Conservation (phyloP, 2,113 vertebrate species). For the Vimba vimba region DNA sequence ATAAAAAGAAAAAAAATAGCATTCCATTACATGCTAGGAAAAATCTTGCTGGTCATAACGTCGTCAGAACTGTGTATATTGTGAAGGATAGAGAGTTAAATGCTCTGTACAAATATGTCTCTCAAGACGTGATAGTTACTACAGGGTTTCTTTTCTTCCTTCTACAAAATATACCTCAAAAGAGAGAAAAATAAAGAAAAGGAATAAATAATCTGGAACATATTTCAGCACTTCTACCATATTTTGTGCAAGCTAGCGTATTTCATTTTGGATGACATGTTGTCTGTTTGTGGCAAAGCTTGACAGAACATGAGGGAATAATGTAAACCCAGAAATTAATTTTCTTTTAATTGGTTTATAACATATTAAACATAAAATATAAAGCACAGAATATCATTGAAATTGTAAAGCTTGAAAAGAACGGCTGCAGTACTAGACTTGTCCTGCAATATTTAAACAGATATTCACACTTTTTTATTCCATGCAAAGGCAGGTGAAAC, state of each 20-base stretch:
- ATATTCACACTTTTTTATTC: neutral
- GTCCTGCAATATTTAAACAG: conserved; percentile 42
- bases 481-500: neutral
- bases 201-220: conserved; percentile 53
- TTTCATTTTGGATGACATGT: conserved; percentile 33
- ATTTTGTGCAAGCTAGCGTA: conserved; percentile 52
- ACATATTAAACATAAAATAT: conserved; percentile 60
- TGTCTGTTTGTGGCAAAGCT: conserved; percentile 62
- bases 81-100: conserved; percentile 44
- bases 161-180: conserved; percentile 82
- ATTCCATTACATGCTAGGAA: conserved; percentile 27
- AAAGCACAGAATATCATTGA: conserved; percentile 59
- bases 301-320: conserved; percentile 39
- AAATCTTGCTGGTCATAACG: conserved; percentile 1
- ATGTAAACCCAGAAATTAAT: conserved; percentile 60
- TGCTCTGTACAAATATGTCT: conserved; percentile 65
- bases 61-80: conserved; percentile 42
- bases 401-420: conserved; percentile 60
- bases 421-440: conserved; percentile 36
- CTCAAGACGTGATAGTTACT: conserved; percentile 68
- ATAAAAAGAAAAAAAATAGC: conserved; percentile 8
- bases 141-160: conserved; percentile 76
- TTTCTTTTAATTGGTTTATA: conserved; percentile 16
- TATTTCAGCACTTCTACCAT: conserved; percentile 53
- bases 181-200: conserved; percentile 33